Conservation (phyloP, 2,797 vertebrate species). For the Sebastes nivosus region DNA sequence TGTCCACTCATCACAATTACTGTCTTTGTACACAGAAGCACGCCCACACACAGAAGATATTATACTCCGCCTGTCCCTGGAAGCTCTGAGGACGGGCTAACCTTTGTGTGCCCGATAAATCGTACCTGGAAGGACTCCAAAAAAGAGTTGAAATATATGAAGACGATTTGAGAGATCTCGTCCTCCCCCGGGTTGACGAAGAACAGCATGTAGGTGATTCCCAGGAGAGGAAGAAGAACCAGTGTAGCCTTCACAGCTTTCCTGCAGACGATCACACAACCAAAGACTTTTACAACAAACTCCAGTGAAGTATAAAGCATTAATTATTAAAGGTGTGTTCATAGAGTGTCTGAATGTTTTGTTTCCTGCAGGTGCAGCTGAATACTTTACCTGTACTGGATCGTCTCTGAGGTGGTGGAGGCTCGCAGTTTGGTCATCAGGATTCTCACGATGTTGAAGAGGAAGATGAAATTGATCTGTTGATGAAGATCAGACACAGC, state of each 20-base stretch:
- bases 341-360: neutral
- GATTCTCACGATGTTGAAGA: constrained; percentile 97
- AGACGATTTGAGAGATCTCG: constrained; percentile 90
- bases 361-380: neutral
- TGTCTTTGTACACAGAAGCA: neutral
- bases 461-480: constrained; percentile 96
- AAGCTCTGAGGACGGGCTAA: neutral
- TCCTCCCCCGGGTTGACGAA: constrained; percentile 95
- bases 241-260: constrained; percentile 96
- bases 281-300: no score
- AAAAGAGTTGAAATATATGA: constrained; percentile 96
- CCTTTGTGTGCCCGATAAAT: neutral
- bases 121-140: constrained; percentile 94
- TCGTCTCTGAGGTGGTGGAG: constrained; percentile 94
- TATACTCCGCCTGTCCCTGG: neutral
- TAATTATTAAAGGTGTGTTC: constrained; percentile 19
- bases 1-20: constrained; percentile 17
- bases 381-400: constrained; percentile 90
- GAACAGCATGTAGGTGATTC: constrained; percentile 97
- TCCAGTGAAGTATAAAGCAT: neutral
- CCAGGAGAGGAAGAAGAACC: constrained; percentile 92
- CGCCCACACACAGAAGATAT: neutral
- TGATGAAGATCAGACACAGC: neutral
- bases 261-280: constrained; percentile 67
- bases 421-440: constrained; percentile 96